A percentile compares a stretch with the other conserved stretches of the same genome.
These are phyloP conservation scores for Drosophila diplacantha DNA, from an alignment of 2,888 invertebrate species.

Conservation along the genomic window DNA sequence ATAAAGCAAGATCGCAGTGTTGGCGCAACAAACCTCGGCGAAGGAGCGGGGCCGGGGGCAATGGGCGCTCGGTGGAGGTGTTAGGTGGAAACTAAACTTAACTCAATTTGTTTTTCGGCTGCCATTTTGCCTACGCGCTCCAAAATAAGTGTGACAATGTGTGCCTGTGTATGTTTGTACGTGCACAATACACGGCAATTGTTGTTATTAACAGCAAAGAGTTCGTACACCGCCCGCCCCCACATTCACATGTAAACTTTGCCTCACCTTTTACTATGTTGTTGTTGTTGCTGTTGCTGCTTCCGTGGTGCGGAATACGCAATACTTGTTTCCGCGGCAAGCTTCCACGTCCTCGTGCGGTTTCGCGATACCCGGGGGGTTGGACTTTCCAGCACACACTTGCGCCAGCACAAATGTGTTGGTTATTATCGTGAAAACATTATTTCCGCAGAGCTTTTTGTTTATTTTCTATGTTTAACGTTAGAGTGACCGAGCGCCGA, in stretches of 20 bases:
- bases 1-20: constrained; percentile 27
- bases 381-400: constrained; percentile 23
- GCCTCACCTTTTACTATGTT: constrained; percentile 58
- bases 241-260: constrained; percentile 40
- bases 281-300: constrained; percentile 27
- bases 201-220: constrained; percentile 57
- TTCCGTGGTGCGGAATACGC: constrained; percentile 60
- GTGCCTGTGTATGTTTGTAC: constrained; percentile 11
- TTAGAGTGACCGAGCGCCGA: not conserved
- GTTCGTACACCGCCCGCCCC: constrained; percentile 29
- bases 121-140: constrained; percentile 62
- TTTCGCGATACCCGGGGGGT: constrained; percentile 43
- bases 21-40: constrained; percentile 9
- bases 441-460: constrained; percentile 55
- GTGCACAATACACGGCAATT: constrained; percentile 58
- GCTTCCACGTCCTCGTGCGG: constrained; percentile 16
- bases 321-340: constrained; percentile 49
- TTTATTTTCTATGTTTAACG: constrained; percentile 48
- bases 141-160: constrained; percentile 53
- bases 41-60: constrained; percentile 4
- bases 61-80: constrained; percentile 1
- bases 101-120: constrained; percentile 14
- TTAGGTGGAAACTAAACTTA: constrained; percentile 15
- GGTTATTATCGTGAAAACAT: constrained; percentile 49
- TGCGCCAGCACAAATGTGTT: constrained; percentile 65